phyloP scores from a whole-genome alignment of 2,888 invertebrate genomes.

The Gastrophysa polygoni region DNA sequence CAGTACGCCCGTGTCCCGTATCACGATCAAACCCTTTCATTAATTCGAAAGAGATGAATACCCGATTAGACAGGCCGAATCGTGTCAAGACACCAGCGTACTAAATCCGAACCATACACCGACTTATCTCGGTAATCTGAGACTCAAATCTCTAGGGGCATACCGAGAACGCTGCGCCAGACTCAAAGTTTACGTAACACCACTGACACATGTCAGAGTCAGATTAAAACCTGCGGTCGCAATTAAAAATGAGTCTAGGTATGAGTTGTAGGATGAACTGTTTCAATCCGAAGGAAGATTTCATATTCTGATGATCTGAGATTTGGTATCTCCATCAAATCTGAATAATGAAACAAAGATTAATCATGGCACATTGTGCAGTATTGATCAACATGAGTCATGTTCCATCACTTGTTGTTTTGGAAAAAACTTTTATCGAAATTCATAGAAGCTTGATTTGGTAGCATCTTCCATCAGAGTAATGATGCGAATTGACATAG shows the following conservation, averaged over 20 bases:
- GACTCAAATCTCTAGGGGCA: constrained; percentile 19
- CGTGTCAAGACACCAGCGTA: constrained; percentile 47
- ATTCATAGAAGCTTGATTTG: too few relatives aligned
- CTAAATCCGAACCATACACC: constrained; percentile 27
- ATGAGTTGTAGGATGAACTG: neutral
- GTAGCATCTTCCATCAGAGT: too few relatives aligned
- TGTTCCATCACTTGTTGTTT: too few relatives aligned
- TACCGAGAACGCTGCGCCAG: constrained; percentile 18
- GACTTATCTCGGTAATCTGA: constrained; percentile 37
- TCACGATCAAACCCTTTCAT: constrained; percentile 50
- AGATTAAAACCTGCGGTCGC: neutral
- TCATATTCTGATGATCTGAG: too few relatives aligned
- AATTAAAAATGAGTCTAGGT: neutral
- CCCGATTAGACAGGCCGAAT: constrained; percentile 50
- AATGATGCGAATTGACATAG: too few relatives aligned
- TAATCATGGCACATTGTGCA: too few relatives aligned
- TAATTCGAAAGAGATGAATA: constrained; percentile 52
- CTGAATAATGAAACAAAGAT: too few relatives aligned
- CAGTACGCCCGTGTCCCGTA: constrained; percentile 26
- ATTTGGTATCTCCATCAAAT: too few relatives aligned
- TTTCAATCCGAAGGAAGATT: neutral
- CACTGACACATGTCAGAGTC: neutral
- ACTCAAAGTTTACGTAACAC: constrained; percentile 33
- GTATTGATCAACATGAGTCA: too few relatives aligned
- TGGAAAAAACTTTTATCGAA: too few relatives aligned